Evolutionary conservation across 2,888 invertebrate genomes (phyloP).

Genomic region (Agriopis aurantiaria): DNA sequence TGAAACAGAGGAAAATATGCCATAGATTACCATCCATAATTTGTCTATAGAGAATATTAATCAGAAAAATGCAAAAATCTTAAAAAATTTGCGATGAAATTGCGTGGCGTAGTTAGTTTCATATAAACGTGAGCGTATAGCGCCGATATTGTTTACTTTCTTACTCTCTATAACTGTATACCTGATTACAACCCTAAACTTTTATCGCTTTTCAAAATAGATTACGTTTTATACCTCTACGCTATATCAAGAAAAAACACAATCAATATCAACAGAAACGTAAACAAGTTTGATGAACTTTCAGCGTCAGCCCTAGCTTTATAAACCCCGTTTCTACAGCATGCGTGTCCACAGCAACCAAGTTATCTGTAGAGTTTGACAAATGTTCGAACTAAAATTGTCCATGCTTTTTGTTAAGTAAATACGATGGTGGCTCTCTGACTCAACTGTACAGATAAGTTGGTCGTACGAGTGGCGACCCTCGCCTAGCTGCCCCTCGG

Average conservation of each 20-base stretch:
- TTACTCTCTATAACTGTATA: not conserved
- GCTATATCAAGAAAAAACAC: constrained; percentile 1
- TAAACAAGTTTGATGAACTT: constrained; percentile 25
- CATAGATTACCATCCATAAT: no score
- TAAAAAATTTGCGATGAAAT: no score
- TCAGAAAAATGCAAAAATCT: no score
- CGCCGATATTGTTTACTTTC: not conserved
- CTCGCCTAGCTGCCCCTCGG: constrained; percentile 34
- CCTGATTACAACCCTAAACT: not conserved
- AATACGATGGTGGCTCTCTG: not conserved
- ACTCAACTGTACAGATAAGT: not conserved
- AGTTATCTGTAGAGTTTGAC: not conserved
- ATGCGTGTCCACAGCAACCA: constrained; percentile 1
- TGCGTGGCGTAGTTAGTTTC: no score
- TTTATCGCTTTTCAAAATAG: not conserved
- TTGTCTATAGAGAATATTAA: no score
- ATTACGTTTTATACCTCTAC: not conserved
- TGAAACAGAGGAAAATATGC: no score
- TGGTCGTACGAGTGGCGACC: constrained; percentile 11
- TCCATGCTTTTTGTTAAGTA: not conserved
- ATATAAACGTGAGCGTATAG: no score
- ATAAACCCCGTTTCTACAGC: constrained; percentile 1
- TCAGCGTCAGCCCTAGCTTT: constrained; percentile 1
- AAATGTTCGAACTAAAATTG: not conserved
- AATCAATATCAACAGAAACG: not conserved